Conservation (phyloP, 2,113 vertebrate species). For the Megalops atlanticus region DNA sequence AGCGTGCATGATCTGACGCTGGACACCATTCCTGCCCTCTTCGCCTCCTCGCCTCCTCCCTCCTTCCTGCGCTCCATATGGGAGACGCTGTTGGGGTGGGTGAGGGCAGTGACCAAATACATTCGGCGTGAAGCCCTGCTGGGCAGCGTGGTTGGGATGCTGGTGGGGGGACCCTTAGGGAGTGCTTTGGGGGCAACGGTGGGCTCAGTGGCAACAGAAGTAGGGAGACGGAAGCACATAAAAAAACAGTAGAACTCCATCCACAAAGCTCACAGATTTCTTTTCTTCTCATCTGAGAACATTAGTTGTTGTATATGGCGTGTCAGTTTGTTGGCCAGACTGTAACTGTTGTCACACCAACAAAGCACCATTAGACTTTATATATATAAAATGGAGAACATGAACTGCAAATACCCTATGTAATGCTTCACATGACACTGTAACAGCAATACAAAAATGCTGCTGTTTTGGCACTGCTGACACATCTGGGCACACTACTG, state of each 20-base stretch:
- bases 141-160: slow-evolving; percentile 66
- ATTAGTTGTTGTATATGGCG: too few relatives aligned
- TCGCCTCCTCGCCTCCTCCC: slow-evolving; percentile 6
- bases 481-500: not conserved
- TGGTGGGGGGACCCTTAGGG: slow-evolving; percentile 67
- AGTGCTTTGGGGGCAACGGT: slow-evolving; percentile 67
- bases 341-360: not conserved
- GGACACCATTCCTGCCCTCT: slow-evolving; percentile 41
- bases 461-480: not conserved
- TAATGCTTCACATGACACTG: not conserved
- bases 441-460: not conserved
- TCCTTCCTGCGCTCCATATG: slow-evolving; percentile 56
- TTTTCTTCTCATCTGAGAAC: too few relatives aligned
- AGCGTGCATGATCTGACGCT: slow-evolving; percentile 45
- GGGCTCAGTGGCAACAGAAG: slow-evolving; percentile 71
- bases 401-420: not conserved
- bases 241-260: slow-evolving; percentile 33
- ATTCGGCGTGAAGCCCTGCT: slow-evolving; percentile 65
- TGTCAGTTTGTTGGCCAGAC: not conserved
- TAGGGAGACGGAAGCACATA: slow-evolving; percentile 61
- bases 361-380: not conserved
- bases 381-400: not conserved
- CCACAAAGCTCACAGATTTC: not conserved
- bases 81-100: slow-evolving; percentile 59
- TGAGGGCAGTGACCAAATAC: slow-evolving; percentile 51